Evolutionary conservation across 2,797 vertebrate species (phyloP), one percentile per base, ranked within the genome.

Genomic region (Sus cebifrons): DNA sequence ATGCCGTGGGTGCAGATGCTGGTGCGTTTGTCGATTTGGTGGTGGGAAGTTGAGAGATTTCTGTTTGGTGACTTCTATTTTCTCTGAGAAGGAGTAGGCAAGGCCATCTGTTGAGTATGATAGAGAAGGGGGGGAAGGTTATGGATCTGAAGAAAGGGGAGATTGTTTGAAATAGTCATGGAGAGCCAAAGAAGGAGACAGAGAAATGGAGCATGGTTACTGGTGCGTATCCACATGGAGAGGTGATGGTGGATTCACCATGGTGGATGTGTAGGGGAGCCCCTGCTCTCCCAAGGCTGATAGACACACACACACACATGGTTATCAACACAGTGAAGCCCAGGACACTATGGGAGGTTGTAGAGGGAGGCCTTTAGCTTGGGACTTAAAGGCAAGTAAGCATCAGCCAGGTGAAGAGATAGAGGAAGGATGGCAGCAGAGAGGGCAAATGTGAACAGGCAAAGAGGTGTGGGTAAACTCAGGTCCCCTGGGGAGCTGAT

Each of bases 1-100:
- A 60, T 62, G 67, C 23, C 16, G 13, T 56, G 27, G 78, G 71
- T 82, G 15, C 86, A 77, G 89, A 86, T 60, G 71, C 78, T 77
- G 20, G 36, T 44, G 82, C 62, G 21, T 58, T 74, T 91, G 60
- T 71, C n/a, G 73, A 64, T 32, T 84, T 74, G 58, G 49, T 85
- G 86, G 70, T 25, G 15, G 49, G 92, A 89, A 92, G 36, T 36
- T 21, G 65, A n/a, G 78, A 89, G 90, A 85, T 62, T 93, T 95
- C 86, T 94, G 62, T 79, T 56, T 92, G 60, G 85, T 96, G 86
- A 74, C 83, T 96, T 96, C 96, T 96, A 44, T 92, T 97, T 97
- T 94, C 90, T 97, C 91, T 83, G 54, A 64, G 89, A 94, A 94
- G 73, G 82, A 96, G 94, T 68, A 86, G 96, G 91, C 97, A 91